Conservation (phyloP, 2,888 invertebrate genomes). For the Atethmia centrago region DNA sequence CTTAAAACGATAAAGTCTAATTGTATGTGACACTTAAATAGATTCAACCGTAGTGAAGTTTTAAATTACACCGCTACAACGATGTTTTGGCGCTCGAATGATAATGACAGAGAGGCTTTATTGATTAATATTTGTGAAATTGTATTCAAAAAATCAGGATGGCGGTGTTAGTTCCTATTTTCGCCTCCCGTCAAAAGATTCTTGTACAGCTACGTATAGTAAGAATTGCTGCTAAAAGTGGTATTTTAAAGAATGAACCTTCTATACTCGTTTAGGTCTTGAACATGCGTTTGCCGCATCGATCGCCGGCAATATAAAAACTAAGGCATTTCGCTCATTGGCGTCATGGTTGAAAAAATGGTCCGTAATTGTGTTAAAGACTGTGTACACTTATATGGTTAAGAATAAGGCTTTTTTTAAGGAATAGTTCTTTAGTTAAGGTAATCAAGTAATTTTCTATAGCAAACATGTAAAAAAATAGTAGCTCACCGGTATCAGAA, state of each 20-base stretch:
- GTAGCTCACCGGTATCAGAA: neutral
- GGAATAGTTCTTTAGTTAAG: neutral
- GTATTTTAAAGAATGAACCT: slow-evolving; percentile 13
- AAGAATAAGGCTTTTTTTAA: neutral
- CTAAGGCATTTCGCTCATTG: slow-evolving; percentile 29
- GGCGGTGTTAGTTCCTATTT: no score
- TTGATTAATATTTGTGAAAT: no score
- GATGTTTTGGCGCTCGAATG: no score
- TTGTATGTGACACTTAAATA: no score
- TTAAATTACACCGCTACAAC: no score
- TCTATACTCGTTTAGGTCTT: neutral
- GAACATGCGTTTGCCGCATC: slow-evolving; percentile 26
- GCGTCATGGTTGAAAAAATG: slow-evolving; percentile 37
- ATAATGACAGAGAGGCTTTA: no score
- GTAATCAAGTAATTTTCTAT: neutral
- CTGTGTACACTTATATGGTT: slow-evolving; percentile 12
- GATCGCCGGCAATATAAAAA: slow-evolving; percentile 47
- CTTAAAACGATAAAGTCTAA: no score
- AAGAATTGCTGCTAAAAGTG: no score
- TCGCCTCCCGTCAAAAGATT: no score
- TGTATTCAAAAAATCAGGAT: no score
- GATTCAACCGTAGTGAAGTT: no score
- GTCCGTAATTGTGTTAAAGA: slow-evolving; percentile 43
- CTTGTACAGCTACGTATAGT: no score
- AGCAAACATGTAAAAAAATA: neutral